Evolutionary conservation across 2,888 invertebrate species (phyloP), one percentile per base, ranked within the genome.

Genomic region (Hypolimnas misippus): DNA sequence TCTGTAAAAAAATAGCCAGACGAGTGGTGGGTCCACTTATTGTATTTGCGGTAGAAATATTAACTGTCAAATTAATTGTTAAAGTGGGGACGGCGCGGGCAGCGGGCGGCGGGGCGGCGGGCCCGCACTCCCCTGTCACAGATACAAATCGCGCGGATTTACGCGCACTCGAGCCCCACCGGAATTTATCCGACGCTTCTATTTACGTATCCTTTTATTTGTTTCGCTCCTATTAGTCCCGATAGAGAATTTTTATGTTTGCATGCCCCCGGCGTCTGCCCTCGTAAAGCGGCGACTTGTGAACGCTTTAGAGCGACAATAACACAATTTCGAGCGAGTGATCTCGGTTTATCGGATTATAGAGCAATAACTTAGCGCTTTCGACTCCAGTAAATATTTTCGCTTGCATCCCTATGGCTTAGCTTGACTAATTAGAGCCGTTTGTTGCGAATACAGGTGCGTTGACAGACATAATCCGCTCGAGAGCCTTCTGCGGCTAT

Each of bases 81-180:
- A 77, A 81, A 80, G 76, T 73, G 75, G 75, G 67, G 67, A 65
- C 56, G 67, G 71, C 70, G 73, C 63, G 64, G 25, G 25, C 5
- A n/a, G 70, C 54, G 69, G 61, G 66, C 59, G 66, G 64, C 68
- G 70, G 73, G 19, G 68, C 60, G 63, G 67, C 66, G 71, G 72
- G 69, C 82, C 80, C 81, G 78, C 79, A 79, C 83, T 76, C 84
- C 83, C 86, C 86, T 89, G 92, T 90, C 91, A 89, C 87, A 84
- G 92, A 92, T 91, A 92, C 92, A 92, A 92, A 92, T 92, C 92
- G 92, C 87, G 84, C 86, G 92, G 92, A 92, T 92, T 92, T 92
- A 91, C 90, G 90, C 89, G 83, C 82, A 81, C 90, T 90, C 87
- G 77, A 84, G 86, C 91, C 91, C 91, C 90, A 85, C 80, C 80